Conservation (phyloP, 1,140 invertebrate species). For the Sinella curviseta region DNA sequence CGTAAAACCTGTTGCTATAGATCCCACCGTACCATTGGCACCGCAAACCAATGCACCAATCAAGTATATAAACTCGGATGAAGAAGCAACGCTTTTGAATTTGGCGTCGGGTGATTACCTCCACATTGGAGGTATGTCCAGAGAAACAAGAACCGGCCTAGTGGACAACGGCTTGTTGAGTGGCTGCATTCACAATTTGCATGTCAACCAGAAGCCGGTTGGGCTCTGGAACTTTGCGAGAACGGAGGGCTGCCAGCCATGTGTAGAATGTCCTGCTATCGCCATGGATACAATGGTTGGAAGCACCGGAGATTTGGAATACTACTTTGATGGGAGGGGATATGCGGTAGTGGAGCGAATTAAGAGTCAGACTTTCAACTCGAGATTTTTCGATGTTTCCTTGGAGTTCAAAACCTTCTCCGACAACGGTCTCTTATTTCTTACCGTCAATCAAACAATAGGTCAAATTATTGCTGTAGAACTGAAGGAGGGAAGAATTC, state of each 20-base stretch:
- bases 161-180: constrained; percentile 53
- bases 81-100: constrained; percentile 49
- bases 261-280: constrained; percentile 63
- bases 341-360: constrained; percentile 59
- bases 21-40: constrained; percentile 52
- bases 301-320: constrained; percentile 27
- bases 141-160: constrained; percentile 47
- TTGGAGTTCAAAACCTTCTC: constrained; percentile 83
- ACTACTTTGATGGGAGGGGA: constrained; percentile 60
- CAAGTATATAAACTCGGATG: constrained; percentile 47
- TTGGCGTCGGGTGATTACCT: constrained; percentile 59
- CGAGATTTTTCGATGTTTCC: constrained; percentile 72
- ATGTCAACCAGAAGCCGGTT: constrained; percentile 72
- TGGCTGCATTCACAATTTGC: constrained; percentile 77
- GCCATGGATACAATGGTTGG: not conserved
- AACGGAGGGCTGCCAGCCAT: constrained; percentile 70
- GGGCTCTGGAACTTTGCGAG: constrained; percentile 86
- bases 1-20: constrained; percentile 25
- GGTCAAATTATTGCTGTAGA: constrained; percentile 76
- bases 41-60: constrained; percentile 27
- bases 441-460: constrained; percentile 71
- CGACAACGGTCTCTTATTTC: constrained; percentile 81
- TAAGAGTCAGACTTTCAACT: constrained; percentile 73
- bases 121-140: constrained; percentile 47
- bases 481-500: constrained; percentile 71